Base-by-base conservation (phyloP, 2,888 invertebrate species). In the Leucophenga montana region DNA sequence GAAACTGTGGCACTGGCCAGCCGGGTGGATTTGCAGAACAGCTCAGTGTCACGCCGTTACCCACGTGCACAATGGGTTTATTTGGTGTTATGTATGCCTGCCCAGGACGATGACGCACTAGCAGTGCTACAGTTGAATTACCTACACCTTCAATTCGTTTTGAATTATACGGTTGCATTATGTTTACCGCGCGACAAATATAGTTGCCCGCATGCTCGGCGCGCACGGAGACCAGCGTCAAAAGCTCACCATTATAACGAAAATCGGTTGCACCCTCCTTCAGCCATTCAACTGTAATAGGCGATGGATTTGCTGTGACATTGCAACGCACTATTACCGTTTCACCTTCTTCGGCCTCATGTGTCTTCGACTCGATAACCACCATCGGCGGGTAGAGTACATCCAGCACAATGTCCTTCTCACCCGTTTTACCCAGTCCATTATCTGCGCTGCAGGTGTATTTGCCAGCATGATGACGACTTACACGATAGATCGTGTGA, bases 371-470 rank as follows among this genome's bases (percentile, higher is more conserved):
- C 80, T 95, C 95, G 70, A 97, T 93, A 11, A 92, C 92, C 5
- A 96, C 95, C 53, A 93, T 92, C 0, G 97, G 96, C 1, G 95
- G 93, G 85, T 93, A 96, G 0, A 96, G 91, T 0, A 97, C 95
- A 82, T 97, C 96, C 44, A 97, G 89, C 31, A 91, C 90, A 48
- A 97, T 92, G 77, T 95, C 95, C 77, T 93, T 93, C 85, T 96
- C 95, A 11, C 96, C 95, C 0, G 92, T 90, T 81, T 93, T 92
- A 0, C 94, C 95, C 8, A 97, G 89, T 0, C 95, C 94, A 85
- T 97, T 97, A 87, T 97, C 96, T 1, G 97, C 96, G 54, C 92
- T 92, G 87, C 97, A 97, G 0, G 94, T 94, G 87, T 97, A 97
- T 78, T 93, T 95, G 22, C 97, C 97, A n/a, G 95, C 94, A 85